Evolutionary conservation across 2,113 vertebrate genomes (phyloP).

Genomic region (Hippoglossus stenolepis): DNA sequence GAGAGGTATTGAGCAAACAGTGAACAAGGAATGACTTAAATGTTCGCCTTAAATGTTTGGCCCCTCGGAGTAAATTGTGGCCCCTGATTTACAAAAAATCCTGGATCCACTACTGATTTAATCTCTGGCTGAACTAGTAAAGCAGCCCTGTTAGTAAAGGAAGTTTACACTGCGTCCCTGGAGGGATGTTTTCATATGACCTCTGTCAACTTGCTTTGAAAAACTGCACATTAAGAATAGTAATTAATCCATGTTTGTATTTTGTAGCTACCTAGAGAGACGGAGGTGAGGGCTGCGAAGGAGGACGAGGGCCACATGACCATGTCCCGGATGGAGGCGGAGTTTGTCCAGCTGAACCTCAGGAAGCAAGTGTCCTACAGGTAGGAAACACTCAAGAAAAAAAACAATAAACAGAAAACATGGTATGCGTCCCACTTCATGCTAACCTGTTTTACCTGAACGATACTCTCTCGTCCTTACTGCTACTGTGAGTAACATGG

Average conservation of each 20-base stretch:
- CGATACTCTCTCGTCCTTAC: neutral
- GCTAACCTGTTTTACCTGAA: conserved; percentile 49
- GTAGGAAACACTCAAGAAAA: conserved; percentile 74
- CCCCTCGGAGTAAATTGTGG: too few relatives aligned
- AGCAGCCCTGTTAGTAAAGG: too few relatives aligned
- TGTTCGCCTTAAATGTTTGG: too few relatives aligned
- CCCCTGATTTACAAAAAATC: too few relatives aligned
- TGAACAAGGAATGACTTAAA: too few relatives aligned
- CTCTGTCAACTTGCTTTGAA: too few relatives aligned
- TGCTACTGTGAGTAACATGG: neutral
- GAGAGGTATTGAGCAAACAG: too few relatives aligned
- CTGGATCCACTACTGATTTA: too few relatives aligned
- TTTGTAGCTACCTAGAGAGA: neutral
- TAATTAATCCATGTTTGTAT: neutral
- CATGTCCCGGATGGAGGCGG: conserved; percentile 76
- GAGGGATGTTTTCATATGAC: too few relatives aligned
- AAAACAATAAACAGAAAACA: neutral
- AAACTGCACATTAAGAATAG: neutral
- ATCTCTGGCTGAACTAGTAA: too few relatives aligned
- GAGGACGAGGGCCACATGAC: conserved; percentile 1
- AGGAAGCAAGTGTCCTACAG: conserved; percentile 95
- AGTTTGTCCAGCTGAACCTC: conserved; percentile 86
- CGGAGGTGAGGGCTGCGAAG: neutral
- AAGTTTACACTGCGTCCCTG: too few relatives aligned
- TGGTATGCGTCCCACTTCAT: conserved; percentile 28